Percentiles rank a stretch among this genome's conserved stretches.
phyloP scores from a whole-genome alignment of 1,140 invertebrate species.

The Leptinotarsa defecta region DNA sequence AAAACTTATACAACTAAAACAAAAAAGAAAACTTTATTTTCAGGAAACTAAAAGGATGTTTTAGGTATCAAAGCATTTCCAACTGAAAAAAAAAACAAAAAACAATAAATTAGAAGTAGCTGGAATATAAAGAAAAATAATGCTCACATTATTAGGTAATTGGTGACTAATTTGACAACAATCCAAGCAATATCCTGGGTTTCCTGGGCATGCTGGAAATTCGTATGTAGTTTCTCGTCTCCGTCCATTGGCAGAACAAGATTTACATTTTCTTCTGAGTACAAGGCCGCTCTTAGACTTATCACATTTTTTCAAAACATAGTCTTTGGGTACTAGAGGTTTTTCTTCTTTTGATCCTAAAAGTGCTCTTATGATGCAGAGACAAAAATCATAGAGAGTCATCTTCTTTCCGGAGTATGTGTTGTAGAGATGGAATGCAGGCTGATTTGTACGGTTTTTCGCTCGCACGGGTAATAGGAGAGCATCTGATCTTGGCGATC shows the following conservation, averaged over 20 bases:
- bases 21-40: too few species aligned
- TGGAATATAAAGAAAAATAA: too few species aligned
- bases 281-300: not conserved
- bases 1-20: too few species aligned
- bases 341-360: not conserved
- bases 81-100: not conserved
- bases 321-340: not conserved
- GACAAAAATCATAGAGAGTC: not conserved
- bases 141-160: not conserved
- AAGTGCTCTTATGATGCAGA: not conserved
- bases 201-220: not conserved
- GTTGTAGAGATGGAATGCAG: not conserved
- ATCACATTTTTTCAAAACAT: not conserved
- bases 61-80: too few species aligned
- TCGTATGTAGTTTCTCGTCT: constrained; percentile 1
- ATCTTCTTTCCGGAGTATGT: not conserved
- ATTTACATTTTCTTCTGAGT: not conserved
- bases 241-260: not conserved
- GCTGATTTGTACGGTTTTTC: constrained; percentile 39
- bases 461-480: not conserved
- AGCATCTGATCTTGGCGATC: constrained; percentile 45
- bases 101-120: not conserved
- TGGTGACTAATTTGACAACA: not conserved
- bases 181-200: not conserved
- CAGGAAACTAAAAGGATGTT: too few species aligned